phyloP scores from a whole-genome alignment of 2,888 invertebrate species.

The Galerucella pusilla region DNA sequence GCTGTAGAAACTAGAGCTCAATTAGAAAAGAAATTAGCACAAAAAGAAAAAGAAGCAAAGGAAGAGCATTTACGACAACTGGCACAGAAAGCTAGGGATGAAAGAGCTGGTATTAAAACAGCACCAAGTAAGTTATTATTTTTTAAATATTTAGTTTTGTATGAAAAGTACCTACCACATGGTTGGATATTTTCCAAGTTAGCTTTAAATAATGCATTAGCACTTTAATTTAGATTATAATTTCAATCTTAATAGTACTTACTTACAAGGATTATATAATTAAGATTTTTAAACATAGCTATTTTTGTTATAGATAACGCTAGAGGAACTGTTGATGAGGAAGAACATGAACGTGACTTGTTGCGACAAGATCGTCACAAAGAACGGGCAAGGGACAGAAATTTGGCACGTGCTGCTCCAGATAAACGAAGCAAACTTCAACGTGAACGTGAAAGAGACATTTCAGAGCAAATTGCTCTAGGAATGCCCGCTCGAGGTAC shows the following conservation, averaged over 20 bases:
- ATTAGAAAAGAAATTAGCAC: constrained; percentile 94
- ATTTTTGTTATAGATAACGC: constrained; percentile 36
- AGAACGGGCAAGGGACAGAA: constrained; percentile 92
- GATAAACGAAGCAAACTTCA: constrained; percentile 92
- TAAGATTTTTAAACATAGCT: no score
- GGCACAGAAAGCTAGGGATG: constrained; percentile 96
- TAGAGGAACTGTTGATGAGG: constrained; percentile 67
- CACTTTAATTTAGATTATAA: no score
- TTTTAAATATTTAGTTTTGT: neutral
- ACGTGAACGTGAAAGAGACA: constrained; percentile 93
- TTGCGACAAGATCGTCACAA: constrained; percentile 90
- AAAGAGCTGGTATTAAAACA: constrained; percentile 84
- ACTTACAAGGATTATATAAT: no score
- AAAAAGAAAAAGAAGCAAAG: constrained; percentile 98
- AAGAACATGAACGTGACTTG: constrained; percentile 84
- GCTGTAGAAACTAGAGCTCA: constrained; percentile 97
- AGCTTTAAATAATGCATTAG: no score
- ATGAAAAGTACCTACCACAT: neutral
- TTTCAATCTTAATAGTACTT: no score
- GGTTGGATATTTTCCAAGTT: no score
- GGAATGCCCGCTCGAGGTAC: constrained; percentile 87
- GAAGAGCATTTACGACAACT: constrained; percentile 93
- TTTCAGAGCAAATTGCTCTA: constrained; percentile 97
- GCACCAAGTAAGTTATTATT: constrained; percentile 42
- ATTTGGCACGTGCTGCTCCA: constrained; percentile 92